These are phyloP conservation scores for Lasioglossum leucozonium DNA, from an alignment of 2,888 invertebrate species.

Conservation along the genomic window DNA sequence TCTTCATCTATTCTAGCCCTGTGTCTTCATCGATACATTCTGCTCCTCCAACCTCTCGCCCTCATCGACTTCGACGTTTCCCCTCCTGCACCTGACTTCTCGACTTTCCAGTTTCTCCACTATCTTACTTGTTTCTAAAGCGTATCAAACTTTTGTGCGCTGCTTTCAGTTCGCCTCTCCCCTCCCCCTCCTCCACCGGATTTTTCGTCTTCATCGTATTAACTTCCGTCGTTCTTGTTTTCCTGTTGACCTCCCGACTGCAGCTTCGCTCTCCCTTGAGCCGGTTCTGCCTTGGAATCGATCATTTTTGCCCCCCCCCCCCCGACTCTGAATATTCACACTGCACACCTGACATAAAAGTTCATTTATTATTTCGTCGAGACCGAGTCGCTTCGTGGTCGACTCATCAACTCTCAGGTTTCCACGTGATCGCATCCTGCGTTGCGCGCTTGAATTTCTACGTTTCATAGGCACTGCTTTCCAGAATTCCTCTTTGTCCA, in stretches of 20 bases:
- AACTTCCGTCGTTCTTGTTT: conserved; percentile 37
- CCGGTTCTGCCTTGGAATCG: conserved; percentile 22
- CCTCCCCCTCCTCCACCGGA: too few species aligned
- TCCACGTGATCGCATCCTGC: too few species aligned
- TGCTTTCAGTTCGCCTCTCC: conserved; percentile 4
- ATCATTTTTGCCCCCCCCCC: conserved; percentile 15
- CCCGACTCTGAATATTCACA: conserved; percentile 2
- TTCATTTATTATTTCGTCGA: neutral
- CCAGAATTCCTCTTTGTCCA: too few species aligned
- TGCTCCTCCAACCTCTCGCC: conserved; percentile 6
- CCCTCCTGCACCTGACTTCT: conserved; percentile 10
- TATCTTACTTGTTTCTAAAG: conserved; percentile 38
- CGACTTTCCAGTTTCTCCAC: conserved; percentile 26
- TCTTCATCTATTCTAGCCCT: conserved; percentile 19
- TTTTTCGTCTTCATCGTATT: conserved; percentile 44
- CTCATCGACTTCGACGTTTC: conserved; percentile 40
- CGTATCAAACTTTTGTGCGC: conserved; percentile 52
- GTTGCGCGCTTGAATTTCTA: too few species aligned
- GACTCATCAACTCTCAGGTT: too few species aligned
- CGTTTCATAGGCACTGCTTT: too few species aligned
- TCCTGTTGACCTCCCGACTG: conserved; percentile 5
- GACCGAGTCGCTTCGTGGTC: neutral
- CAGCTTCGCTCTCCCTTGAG: neutral
- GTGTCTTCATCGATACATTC: conserved; percentile 35
- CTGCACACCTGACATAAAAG: neutral